Evolutionary conservation across 2,888 invertebrate species (phyloP).

Genomic region (Chelonus formosanus): DNA sequence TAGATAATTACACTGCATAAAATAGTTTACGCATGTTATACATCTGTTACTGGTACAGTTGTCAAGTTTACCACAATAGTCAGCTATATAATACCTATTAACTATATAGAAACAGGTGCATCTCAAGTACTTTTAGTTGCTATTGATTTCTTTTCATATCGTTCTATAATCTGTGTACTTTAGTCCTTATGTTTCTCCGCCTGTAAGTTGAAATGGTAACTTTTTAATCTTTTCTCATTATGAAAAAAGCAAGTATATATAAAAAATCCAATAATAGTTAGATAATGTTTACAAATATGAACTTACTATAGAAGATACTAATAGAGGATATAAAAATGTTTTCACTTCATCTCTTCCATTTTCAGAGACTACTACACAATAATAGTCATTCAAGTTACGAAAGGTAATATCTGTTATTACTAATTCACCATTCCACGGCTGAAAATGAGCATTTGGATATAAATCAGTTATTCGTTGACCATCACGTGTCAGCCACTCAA

Average conservation of each 20-base stretch:
- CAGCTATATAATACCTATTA: slow-evolving; percentile 34
- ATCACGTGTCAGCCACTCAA: too few species aligned
- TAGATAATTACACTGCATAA: slow-evolving; percentile 50
- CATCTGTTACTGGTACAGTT: slow-evolving; percentile 32
- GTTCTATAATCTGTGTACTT: neutral
- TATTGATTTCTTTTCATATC: slow-evolving; percentile 33
- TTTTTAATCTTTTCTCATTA: too few species aligned
- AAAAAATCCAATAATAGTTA: too few species aligned
- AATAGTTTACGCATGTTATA: slow-evolving; percentile 21
- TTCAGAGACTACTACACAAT: slow-evolving; percentile 76
- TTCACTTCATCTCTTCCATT: slow-evolving; percentile 70
- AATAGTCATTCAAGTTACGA: slow-evolving; percentile 82
- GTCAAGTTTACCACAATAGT: slow-evolving; percentile 34
- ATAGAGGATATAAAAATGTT: slow-evolving; percentile 80
- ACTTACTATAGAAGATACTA: too few species aligned
- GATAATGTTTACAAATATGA: neutral
- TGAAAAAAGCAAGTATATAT: too few species aligned
- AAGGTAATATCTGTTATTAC: too few species aligned
- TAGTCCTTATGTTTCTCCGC: too few species aligned
- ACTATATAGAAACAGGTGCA: slow-evolving; percentile 35
- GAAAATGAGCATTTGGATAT: too few species aligned
- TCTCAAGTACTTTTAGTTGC: slow-evolving; percentile 43
- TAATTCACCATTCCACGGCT: too few species aligned
- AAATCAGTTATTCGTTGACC: too few species aligned
- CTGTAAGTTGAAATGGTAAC: too few species aligned